Base-by-base conservation (phyloP, 2,113 vertebrate genomes). In the Buteo buteo region DNA sequence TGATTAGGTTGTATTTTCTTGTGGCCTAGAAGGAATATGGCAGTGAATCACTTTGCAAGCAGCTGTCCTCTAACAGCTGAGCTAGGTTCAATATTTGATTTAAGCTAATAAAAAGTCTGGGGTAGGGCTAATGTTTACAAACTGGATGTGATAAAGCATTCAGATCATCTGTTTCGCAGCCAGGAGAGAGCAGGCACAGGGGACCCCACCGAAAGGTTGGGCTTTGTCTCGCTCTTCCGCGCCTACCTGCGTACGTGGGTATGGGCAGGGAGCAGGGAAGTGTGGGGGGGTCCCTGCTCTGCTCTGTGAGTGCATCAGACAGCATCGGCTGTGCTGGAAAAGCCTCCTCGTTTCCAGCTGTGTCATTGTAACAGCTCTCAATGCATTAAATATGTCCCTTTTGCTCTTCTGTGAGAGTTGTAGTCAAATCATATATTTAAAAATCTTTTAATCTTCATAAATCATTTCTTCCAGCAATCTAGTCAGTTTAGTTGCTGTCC, bases 1-100 rank as follows among this genome's bases (percentile, higher is more conserved):
- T 96, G 96, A 95, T 97, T 95, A 97, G 93, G 95, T 83, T 96
- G 93, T 88, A 42, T 95, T 96, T 97, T 79, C 92, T 79, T n/a
- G 73, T 93, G 94, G 84, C 91, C 89, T 94, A 15, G 82, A 83
- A 95, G 95, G 94, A 94, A 85, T 90, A 92, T 86, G 91, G 96
- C 89, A 93, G 89, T 96, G 94, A 97, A 96, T 96, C 94, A 93
- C 91, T 88, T 82, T 0, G 22, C 79, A 90, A 94, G 93, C 96
- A 96, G 94, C 94, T 97, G 93, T 94, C 88, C 94, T 94, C 85
- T 28, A 95, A 85, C 94, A 97, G 93, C 94, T 95, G 95, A 93
- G 88, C 93, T 87, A 97, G 80, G 94, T 94, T 97, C 94, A 90
- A 76, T 95, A 95, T 94, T 97, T 95, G 93, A 96, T 96, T 96